Base-by-base conservation (phyloP, 2,797 vertebrate species). In the Parotocinclus haroldoi region DNA sequence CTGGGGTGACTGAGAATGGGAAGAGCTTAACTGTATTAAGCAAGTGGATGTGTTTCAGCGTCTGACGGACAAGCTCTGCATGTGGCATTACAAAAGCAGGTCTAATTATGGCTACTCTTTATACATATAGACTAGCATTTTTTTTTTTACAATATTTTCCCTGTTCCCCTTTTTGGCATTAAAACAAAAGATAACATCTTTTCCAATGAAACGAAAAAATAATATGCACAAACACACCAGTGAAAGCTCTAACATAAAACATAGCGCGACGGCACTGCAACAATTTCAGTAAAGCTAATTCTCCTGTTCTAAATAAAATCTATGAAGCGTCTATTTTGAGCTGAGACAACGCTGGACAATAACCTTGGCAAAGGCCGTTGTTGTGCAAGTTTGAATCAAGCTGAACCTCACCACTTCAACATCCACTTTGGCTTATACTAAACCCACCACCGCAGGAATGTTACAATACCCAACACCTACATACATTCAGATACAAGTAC, bases 141-240 rank as follows among this genome's bases (percentile, higher is more conserved):
- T 27, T 17, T 48, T 39, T 17, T 48, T 27, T 27, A 27, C 5
- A 27, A 50, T 16, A 52, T 42, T 40, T 74, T 80, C 75, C 76
- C 75, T 73, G 63, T 55, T 72, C 57, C 46, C 46, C 78, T 88
- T 80, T 83, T 91, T 90, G 89, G 89, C 87, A 91, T 89, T 77
- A 77, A 84, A 79, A 64, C 8, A 45, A 74, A 75, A 58, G 57
- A 69, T 14, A n/a, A 45, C 19, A 63, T 45, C 58, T 18, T 59
- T 82, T 49, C n/a, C 70, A 81, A 68, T 81, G 80, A 81, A 55
- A 79, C 57, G 59, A 71, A 59, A 72, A 36, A 74, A 69, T 63
- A 59, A 13, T 62, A 68, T 49, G 42, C 71, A 75, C 59, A 63
- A 63, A 72, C 39, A 51, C 58, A 50, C 71, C 69, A 13, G 8